Conservation (phyloP, 2,888 invertebrate genomes). For the Glyphotaelius pellucidus region DNA sequence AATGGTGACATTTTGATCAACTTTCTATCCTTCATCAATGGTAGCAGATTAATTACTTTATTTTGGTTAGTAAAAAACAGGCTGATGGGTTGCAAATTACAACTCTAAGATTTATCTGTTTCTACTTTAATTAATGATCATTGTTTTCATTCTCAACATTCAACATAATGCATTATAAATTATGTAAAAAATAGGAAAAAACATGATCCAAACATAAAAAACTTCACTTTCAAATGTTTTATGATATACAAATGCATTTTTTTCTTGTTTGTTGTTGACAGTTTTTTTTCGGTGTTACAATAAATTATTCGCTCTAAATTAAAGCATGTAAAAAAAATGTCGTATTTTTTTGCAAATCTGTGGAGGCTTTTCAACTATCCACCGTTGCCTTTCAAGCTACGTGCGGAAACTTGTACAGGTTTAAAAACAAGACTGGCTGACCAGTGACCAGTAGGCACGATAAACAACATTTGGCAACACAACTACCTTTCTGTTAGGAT, state of each 20-base stretch:
- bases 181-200: too few relatives aligned
- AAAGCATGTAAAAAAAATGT: too few relatives aligned
- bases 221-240: neutral
- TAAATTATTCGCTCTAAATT: neutral
- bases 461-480: too few relatives aligned
- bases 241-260: neutral
- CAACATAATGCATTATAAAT: neutral
- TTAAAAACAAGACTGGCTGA: neutral
- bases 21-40: neutral
- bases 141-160: neutral
- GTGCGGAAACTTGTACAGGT: neutral
- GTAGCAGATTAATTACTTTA: neutral
- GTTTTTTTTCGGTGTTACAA: neutral
- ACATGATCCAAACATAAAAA: neutral
- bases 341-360: neutral
- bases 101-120: neutral
- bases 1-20: neutral
- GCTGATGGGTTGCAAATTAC: too few relatives aligned
- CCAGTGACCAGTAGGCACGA: too few relatives aligned
- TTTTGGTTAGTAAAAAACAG: too few relatives aligned
- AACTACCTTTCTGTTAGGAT: too few relatives aligned
- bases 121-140: neutral
- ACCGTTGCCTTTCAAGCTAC: slow-evolving; percentile 43
- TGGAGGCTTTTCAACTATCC: slow-evolving; percentile 15
- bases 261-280: neutral